Evolutionary conservation across 2,797 vertebrate genomes (phyloP).

Genomic region (Falco biarmicus): DNA sequence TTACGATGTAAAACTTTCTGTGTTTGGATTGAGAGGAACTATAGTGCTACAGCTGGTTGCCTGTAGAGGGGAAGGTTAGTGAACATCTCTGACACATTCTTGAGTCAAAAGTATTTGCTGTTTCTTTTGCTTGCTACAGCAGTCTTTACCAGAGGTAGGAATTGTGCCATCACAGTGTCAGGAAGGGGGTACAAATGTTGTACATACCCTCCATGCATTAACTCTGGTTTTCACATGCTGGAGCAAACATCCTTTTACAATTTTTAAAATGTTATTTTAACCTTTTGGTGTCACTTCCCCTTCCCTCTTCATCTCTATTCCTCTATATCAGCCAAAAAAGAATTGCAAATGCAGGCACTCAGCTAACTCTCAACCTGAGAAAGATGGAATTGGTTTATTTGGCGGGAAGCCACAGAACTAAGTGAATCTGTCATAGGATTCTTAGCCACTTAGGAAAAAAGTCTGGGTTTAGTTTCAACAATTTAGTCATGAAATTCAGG

Average conservation of each 20-base stretch:
- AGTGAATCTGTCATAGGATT: slow-evolving; percentile 19
- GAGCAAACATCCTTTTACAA: not conserved
- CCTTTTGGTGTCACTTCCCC: not conserved
- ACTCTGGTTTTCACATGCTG: not conserved
- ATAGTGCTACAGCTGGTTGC: not conserved
- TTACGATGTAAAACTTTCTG: fast-evolving
- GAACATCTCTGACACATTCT: not conserved
- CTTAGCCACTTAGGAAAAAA: slow-evolving; percentile 9
- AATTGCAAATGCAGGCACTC: not conserved
- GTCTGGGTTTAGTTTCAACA: slow-evolving; percentile 47
- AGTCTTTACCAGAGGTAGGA: not conserved
- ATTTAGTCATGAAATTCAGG: slow-evolving; percentile 29
- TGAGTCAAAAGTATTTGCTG: not conserved
- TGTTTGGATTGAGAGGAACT: not conserved
- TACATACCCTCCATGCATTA: not conserved
- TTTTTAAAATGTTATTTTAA: not conserved
- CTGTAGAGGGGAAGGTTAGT: not conserved
- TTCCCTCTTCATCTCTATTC: not conserved
- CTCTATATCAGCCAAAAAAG: not conserved
- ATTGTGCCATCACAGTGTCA: not conserved
- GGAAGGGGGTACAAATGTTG: not conserved
- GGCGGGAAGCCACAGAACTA: slow-evolving; percentile 21
- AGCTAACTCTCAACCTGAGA: not conserved
- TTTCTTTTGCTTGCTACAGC: not conserved
- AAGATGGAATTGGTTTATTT: slow-evolving; percentile 32